phyloP scores from a whole-genome alignment of 2,888 invertebrate species.

The Clepsis dumicolana region DNA sequence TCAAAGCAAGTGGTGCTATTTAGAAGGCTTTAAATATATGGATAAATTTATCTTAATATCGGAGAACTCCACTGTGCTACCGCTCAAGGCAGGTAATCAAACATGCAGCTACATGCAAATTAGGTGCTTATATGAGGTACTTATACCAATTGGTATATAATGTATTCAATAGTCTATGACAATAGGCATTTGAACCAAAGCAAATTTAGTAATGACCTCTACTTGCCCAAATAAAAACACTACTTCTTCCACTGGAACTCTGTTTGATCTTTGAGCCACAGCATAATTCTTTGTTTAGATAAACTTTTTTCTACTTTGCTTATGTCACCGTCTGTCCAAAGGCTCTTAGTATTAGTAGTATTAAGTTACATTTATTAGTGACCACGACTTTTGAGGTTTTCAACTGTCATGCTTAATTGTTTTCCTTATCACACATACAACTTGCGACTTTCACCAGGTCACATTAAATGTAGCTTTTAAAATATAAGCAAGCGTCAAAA shows the following conservation, averaged over 20 bases:
- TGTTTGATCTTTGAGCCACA: neutral
- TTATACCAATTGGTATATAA: neutral
- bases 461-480: too few relatives aligned
- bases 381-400: neutral
- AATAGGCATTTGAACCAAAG: too few relatives aligned
- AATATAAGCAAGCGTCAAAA: too few relatives aligned
- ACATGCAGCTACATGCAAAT: neutral
- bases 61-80: too few relatives aligned
- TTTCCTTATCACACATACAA: neutral
- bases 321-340: neutral
- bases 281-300: neutral
- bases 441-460: neutral
- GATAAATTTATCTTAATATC: too few relatives aligned
- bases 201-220: neutral
- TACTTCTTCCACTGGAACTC: neutral
- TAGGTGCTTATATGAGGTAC: too few relatives aligned
- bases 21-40: too few relatives aligned
- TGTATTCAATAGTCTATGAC: neutral
- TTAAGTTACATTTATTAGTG: neutral
- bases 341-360: neutral
- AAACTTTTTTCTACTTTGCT: neutral
- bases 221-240: neutral
- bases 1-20: too few relatives aligned
- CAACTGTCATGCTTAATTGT: neutral
- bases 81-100: neutral